Conservation (phyloP, 2,888 invertebrate genomes). For the Gonocerus acuteangulatus region DNA sequence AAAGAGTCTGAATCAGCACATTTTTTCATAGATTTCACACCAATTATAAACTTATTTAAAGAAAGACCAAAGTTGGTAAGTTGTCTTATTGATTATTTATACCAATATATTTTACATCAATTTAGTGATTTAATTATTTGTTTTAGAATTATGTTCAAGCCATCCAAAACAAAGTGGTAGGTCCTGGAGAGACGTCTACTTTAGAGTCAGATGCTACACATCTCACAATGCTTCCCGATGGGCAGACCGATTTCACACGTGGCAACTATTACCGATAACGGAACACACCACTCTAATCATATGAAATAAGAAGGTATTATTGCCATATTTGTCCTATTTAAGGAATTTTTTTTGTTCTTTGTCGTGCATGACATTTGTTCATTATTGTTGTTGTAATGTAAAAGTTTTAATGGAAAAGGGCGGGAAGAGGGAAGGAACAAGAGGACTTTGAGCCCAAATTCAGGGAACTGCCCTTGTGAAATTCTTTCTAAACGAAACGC, state of each 20-base stretch:
- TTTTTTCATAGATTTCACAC: no score
- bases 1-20: no score
- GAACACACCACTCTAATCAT: constrained; percentile 5
- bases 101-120: background rate
- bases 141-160: constrained; percentile 71
- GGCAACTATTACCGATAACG: constrained; percentile 33
- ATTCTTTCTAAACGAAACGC: no score
- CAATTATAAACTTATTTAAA: no score
- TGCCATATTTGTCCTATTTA: background rate
- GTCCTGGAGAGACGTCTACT: constrained; percentile 55
- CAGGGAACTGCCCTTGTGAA: no score
- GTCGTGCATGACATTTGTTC: background rate
- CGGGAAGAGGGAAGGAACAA: no score
- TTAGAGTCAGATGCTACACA: constrained; percentile 71
- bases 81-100: background rate
- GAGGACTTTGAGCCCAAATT: no score
- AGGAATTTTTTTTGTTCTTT: no score
- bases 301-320: background rate
- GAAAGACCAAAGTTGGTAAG: no score
- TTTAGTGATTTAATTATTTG: constrained; percentile 9
- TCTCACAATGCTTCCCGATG: constrained; percentile 65
- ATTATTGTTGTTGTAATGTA: background rate
- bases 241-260: constrained; percentile 44
- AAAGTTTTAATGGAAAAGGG: no score
- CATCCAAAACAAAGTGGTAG: constrained; percentile 60